A percentile compares a stretch with the other conserved stretches of the same genome.
These are phyloP conservation scores for Nibea coibor DNA, from an alignment of 2,113 vertebrate species.

Conservation along the genomic window DNA sequence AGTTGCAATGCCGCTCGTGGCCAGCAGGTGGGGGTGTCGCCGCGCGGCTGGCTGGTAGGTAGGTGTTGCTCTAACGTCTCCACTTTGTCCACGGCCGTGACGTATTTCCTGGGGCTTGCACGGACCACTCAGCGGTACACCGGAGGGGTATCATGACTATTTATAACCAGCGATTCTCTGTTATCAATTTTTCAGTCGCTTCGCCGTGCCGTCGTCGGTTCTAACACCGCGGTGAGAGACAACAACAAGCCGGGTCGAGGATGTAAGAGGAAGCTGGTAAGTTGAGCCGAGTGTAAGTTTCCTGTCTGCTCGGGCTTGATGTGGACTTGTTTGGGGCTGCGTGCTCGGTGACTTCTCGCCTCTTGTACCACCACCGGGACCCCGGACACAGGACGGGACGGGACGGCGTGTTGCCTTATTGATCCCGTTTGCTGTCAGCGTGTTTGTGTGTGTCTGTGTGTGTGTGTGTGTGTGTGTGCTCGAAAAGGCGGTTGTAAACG, in stretches of 20 bases:
- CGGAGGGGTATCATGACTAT: constrained; percentile 78
- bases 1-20: neutral
- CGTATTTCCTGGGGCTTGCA: constrained; percentile 87
- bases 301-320: constrained; percentile 36
- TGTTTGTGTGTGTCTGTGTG: constrained; percentile 6
- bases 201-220: constrained; percentile 57
- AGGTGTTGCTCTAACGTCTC: constrained; percentile 69
- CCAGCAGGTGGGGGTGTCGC: constrained; percentile 65
- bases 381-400: neutral
- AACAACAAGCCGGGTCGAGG: constrained; percentile 47
- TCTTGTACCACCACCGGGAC: constrained; percentile 21
- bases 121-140: constrained; percentile 74
- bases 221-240: constrained; percentile 58
- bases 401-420: constrained; percentile 1
- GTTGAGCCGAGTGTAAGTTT: constrained; percentile 79
- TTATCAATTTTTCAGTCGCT: constrained; percentile 53
- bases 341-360: constrained; percentile 40
- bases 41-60: constrained; percentile 35
- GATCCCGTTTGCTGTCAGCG: constrained; percentile 44
- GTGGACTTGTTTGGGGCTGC: constrained; percentile 60
- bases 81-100: constrained; percentile 74
- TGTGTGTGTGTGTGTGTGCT: constrained; percentile 30
- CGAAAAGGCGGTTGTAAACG: neutral
- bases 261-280: constrained; percentile 76
- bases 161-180: constrained; percentile 71